These are phyloP conservation scores for Chaenogobius annularis DNA, from an alignment of 2,113 vertebrate species.

Conservation along the genomic window DNA sequence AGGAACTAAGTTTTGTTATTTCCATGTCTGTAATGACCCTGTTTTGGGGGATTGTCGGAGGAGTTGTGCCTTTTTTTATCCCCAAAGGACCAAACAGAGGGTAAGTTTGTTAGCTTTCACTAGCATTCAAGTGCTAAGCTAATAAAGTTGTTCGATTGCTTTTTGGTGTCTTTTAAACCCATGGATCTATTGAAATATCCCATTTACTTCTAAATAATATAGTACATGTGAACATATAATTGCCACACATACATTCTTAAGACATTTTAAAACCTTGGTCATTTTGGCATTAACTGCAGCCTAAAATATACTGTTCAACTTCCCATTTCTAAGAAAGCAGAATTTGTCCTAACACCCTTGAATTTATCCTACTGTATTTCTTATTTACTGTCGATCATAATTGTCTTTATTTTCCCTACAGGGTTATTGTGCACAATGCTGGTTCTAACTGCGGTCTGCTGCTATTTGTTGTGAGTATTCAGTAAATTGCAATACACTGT, in stretches of 20 bases:
- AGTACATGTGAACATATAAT: background rate
- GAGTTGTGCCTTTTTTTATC: conserved; percentile 87
- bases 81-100: conserved; percentile 94
- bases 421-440: conserved; percentile 96
- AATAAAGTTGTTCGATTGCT: background rate
- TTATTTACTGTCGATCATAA: background rate
- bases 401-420: conserved; percentile 59
- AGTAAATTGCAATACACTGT: no score
- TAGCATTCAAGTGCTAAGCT: conserved; percentile 23
- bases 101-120: conserved; percentile 75
- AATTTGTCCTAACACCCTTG: background rate
- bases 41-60: conserved; percentile 89
- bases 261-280: background rate
- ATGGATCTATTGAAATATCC: no score
- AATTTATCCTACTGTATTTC: background rate
- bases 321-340: conserved; percentile 30
- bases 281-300: background rate
- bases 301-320: conserved; percentile 6
- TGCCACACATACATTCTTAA: background rate
- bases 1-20: conserved; percentile 79
- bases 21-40: conserved; percentile 87
- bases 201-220: background rate
- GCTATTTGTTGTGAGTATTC: conserved; percentile 97
- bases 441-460: conserved; percentile 93
- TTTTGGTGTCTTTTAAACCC: background rate